These are phyloP conservation scores for Eledone cirrhosa DNA, from an alignment of 2,888 invertebrate species.

Conservation along the genomic window DNA sequence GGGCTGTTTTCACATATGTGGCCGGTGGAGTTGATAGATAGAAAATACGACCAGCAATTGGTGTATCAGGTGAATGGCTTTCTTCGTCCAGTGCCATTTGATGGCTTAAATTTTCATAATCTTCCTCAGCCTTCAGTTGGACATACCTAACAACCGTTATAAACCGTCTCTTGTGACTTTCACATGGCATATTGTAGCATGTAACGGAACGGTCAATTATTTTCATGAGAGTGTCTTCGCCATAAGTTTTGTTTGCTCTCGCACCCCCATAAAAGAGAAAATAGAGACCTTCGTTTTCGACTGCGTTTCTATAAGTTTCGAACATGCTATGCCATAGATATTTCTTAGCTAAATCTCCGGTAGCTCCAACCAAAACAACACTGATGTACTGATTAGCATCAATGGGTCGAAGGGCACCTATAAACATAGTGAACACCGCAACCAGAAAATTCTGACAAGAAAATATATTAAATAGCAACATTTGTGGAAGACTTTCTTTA, in stretches of 20 bases:
- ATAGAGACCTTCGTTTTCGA: constrained; percentile 32
- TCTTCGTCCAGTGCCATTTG: constrained; percentile 4
- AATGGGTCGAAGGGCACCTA: neutral
- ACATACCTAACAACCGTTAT: constrained; percentile 51
- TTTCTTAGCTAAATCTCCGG: constrained; percentile 62
- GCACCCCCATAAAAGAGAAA: constrained; percentile 57
- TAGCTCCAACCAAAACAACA: constrained; percentile 53
- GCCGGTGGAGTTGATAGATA: constrained; percentile 62
- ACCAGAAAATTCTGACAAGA: too few species aligned
- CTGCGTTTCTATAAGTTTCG: constrained; percentile 34
- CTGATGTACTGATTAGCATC: constrained; percentile 42
- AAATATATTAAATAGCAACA: too few species aligned
- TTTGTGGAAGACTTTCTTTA: too few species aligned
- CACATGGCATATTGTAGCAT: constrained; percentile 50
- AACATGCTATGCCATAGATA: constrained; percentile 62
- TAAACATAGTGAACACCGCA: neutral
- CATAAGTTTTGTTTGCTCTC: constrained; percentile 42
- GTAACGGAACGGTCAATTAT: constrained; percentile 48
- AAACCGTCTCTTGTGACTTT: constrained; percentile 48
- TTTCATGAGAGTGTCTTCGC: constrained; percentile 42
- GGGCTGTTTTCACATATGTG: constrained; percentile 47
- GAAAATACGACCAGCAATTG: constrained; percentile 49
- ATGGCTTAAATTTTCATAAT: constrained; percentile 47
- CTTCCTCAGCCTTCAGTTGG: constrained; percentile 47
- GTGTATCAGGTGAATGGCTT: neutral